Conservation (phyloP, 2,797 vertebrate genomes). For the Anisognathus igniventris region DNA sequence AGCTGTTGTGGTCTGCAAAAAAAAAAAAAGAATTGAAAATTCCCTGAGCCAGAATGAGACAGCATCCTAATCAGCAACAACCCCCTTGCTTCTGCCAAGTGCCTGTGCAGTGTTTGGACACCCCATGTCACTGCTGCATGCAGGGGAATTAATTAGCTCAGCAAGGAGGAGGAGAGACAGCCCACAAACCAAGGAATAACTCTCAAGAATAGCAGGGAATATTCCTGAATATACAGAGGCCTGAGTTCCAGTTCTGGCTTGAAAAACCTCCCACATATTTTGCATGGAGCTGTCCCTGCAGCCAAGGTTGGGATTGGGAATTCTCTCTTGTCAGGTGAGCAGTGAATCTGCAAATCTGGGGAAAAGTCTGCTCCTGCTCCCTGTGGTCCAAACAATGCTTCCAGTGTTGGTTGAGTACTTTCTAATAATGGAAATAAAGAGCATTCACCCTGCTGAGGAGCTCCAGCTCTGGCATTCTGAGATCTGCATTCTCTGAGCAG, state of each 20-base stretch:
- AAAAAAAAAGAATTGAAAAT: neutral
- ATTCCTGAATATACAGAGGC: neutral
- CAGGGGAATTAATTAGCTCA: neutral
- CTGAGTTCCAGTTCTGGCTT: neutral
- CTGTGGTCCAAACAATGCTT: neutral
- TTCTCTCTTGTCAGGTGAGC: neutral
- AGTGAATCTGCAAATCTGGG: neutral
- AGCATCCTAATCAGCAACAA: neutral
- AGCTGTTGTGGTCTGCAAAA: neutral
- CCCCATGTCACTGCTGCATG: neutral
- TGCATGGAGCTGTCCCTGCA: neutral
- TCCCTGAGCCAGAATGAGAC: neutral
- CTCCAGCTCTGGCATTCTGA: neutral
- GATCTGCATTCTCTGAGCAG: neutral
- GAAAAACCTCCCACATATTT: neutral
- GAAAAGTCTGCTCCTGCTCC: neutral
- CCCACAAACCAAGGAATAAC: neutral
- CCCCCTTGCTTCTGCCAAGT: neutral
- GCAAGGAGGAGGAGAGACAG: neutral
- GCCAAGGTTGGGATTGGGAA: neutral
- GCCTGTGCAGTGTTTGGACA: neutral
- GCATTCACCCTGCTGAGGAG: neutral
- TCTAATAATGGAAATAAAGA: neutral
- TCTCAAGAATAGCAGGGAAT: neutral
- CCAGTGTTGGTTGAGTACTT: neutral